phyloP scores from a whole-genome alignment of 2,797 vertebrate species.

The Eidolon dupreanum region DNA sequence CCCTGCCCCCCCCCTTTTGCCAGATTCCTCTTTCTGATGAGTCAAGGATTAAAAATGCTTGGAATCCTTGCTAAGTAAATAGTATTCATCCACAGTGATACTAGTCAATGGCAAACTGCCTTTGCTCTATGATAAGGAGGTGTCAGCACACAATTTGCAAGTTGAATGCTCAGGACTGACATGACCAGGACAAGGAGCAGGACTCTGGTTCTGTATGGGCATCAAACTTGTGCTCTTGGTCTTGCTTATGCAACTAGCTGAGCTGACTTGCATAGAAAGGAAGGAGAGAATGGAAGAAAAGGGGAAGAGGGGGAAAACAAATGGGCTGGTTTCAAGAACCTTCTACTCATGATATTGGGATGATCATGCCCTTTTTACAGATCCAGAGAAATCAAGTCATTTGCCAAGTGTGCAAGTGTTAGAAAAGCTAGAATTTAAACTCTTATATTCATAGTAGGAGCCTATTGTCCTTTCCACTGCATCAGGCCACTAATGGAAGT shows the following conservation, averaged over 20 bases:
- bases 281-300: not conserved
- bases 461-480: not conserved
- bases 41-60: constrained; percentile 63
- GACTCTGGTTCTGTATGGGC: not conserved
- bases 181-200: not conserved
- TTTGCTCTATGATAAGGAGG: not conserved
- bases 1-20: not conserved
- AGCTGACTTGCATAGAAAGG: not conserved
- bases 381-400: not conserved
- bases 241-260: not conserved
- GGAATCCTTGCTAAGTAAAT: constrained; percentile 56
- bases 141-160: not conserved
- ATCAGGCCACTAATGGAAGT: not conserved
- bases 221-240: not conserved
- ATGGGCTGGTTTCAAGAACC: not conserved
- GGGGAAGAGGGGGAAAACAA: not conserved
- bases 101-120: not conserved
- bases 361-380: not conserved
- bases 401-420: not conserved
- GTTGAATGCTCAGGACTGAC: not conserved
- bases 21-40: constrained; percentile 60
- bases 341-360: not conserved
- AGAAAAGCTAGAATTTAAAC: not conserved
- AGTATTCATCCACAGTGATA: constrained; percentile 36
- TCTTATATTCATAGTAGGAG: not conserved